phyloP scores from a whole-genome alignment of 2,797 vertebrate species.

The Silurus lanzhouensis region DNA sequence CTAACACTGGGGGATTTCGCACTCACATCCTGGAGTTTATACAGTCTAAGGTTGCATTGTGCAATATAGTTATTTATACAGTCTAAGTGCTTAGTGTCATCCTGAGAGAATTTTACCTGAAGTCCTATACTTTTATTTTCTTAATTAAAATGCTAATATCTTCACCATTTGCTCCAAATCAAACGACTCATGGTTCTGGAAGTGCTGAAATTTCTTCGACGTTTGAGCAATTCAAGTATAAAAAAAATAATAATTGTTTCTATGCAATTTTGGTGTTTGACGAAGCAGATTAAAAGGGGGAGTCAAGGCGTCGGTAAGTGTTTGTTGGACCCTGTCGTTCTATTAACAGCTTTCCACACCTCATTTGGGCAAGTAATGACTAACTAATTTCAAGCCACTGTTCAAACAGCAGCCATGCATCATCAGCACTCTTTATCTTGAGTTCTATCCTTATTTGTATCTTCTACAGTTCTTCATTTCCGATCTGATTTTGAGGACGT shows the following conservation, averaged over 20 bases:
- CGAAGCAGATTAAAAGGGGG: conserved; percentile 62
- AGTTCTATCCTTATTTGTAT: neutral
- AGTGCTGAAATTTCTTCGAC: conserved; percentile 4
- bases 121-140: neutral
- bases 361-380: conserved; percentile 84
- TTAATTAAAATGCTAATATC: neutral
- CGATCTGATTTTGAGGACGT: neutral
- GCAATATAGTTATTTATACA: neutral
- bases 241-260: neutral
- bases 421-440: conserved; percentile 3
- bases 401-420: conserved; percentile 67
- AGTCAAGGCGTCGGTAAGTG: conserved; percentile 58
- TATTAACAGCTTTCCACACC: conserved; percentile 73
- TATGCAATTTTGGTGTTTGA: conserved; percentile 7
- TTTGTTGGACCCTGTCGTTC: conserved; percentile 68
- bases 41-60: neutral
- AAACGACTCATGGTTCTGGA: neutral
- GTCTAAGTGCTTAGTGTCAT: neutral
- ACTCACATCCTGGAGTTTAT: neutral
- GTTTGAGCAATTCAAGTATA: neutral
- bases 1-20: neutral
- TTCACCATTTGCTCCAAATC: neutral
- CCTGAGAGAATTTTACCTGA: neutral
- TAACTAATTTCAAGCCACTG: conserved; percentile 80
- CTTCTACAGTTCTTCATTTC: neutral